Evolutionary conservation across 2,888 invertebrate species (phyloP).

Genomic region (Biston betularia): DNA sequence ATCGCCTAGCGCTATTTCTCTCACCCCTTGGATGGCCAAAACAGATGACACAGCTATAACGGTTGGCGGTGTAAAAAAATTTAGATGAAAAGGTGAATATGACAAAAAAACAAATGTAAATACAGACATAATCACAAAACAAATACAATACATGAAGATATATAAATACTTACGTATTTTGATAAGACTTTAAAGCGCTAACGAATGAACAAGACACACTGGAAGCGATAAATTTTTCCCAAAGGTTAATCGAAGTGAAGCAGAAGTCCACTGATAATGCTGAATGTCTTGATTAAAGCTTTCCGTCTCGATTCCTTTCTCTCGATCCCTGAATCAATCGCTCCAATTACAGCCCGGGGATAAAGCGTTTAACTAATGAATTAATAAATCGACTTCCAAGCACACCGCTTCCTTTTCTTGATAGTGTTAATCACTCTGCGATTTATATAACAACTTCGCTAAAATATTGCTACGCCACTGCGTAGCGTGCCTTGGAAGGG

Average conservation of each 20-base stretch:
- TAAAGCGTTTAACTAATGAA: constrained; percentile 73
- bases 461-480: constrained; percentile 71
- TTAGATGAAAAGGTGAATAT: too few relatives aligned
- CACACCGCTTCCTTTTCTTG: constrained; percentile 61
- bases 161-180: too few relatives aligned
- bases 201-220: constrained; percentile 1
- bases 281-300: constrained; percentile 30
- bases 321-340: constrained; percentile 66
- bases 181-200: too few relatives aligned
- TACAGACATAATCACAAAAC: too few relatives aligned
- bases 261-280: constrained; percentile 37
- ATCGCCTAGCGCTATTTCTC: too few relatives aligned
- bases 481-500: too few relatives aligned
- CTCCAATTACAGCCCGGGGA: constrained; percentile 68
- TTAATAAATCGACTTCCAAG: constrained; percentile 75
- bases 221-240: constrained; percentile 11
- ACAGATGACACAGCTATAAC: too few relatives aligned
- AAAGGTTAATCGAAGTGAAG: constrained; percentile 29
- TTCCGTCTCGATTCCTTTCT: constrained; percentile 13
- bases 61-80: too few relatives aligned
- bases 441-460: constrained; percentile 70
- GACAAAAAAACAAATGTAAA: too few relatives aligned
- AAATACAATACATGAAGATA: too few relatives aligned
- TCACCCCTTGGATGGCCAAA: too few relatives aligned
- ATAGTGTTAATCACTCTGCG: constrained; percentile 76